These are phyloP conservation scores for Vulpes ferrilata DNA, from an alignment of 2,113 vertebrate species.

Conservation along the genomic window DNA sequence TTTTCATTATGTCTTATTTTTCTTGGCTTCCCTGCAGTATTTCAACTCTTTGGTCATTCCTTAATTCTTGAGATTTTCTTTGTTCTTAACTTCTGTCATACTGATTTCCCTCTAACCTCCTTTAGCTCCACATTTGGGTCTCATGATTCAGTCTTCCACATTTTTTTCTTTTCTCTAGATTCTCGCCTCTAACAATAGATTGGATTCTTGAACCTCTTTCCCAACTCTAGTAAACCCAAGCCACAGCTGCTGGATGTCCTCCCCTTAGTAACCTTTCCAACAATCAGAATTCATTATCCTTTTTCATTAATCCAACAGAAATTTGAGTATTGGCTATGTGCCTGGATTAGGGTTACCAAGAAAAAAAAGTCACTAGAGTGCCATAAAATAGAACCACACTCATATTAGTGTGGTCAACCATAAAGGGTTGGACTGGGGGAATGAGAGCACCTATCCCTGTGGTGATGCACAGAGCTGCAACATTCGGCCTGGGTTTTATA, in stretches of 20 bases:
- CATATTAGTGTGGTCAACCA: not conserved
- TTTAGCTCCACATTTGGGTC: not conserved
- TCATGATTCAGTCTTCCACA: not conserved
- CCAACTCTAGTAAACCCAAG: not conserved
- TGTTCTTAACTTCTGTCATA: not conserved
- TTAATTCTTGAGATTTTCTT: not conserved
- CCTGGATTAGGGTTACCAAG: not conserved
- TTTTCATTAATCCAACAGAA: not conserved
- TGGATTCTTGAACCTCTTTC: not conserved
- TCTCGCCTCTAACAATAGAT: not conserved
- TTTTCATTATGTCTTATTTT: constrained; percentile 64
- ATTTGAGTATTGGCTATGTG: not conserved
- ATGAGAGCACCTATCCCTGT: not conserved
- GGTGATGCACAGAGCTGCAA: not conserved
- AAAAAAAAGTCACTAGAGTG: not conserved
- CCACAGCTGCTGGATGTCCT: not conserved
- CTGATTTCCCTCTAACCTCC: not conserved
- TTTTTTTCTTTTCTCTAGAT: not conserved
- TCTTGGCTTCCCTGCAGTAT: constrained; percentile 54
- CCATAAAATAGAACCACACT: not conserved
- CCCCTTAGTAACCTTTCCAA: not conserved
- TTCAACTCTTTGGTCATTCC: constrained; percentile 37
- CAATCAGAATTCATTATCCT: not conserved
- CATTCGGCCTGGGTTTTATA: not conserved
- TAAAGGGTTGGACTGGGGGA: not conserved